Evolutionary conservation across 2,888 invertebrate species (phyloP).

Genomic region (Cepaea hortensis): DNA sequence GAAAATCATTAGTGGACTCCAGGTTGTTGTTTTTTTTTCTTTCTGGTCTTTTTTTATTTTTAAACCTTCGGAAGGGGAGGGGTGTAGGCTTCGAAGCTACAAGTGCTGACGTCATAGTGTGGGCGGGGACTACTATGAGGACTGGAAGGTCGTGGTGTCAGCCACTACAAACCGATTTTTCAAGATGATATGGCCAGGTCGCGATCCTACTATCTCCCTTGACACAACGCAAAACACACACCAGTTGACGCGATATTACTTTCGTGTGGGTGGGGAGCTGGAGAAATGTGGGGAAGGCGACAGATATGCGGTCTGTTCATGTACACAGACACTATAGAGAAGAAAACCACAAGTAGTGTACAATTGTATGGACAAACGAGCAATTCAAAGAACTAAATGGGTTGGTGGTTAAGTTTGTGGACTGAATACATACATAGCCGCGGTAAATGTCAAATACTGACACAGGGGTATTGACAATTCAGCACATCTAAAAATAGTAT

Average conservation of each 20-base stretch:
- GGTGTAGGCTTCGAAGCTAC: conserved; percentile 35
- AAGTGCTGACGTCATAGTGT: conserved; percentile 44
- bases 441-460: too few species aligned
- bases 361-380: too few species aligned
- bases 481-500: too few species aligned
- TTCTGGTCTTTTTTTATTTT: background rate
- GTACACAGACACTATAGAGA: too few species aligned
- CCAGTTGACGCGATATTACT: background rate
- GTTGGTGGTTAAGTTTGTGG: too few species aligned
- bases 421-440: too few species aligned
- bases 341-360: too few species aligned
- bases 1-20: conserved; percentile 35
- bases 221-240: background rate
- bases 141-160: conserved; percentile 48
- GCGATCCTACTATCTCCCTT: background rate
- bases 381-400: too few species aligned
- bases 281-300: too few species aligned
- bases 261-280: background rate
- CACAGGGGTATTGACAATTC: too few species aligned
- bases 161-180: conserved; percentile 36
- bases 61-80: conserved; percentile 18
- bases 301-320: too few species aligned
- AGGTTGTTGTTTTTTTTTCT: background rate
- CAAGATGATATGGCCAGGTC: background rate
- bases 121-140: conserved; percentile 41